Percentiles rank a stretch among this genome's conserved stretches.
Evolutionary conservation across 2,797 vertebrate species (phyloP).

Genomic region (Staurois parvus): DNA sequence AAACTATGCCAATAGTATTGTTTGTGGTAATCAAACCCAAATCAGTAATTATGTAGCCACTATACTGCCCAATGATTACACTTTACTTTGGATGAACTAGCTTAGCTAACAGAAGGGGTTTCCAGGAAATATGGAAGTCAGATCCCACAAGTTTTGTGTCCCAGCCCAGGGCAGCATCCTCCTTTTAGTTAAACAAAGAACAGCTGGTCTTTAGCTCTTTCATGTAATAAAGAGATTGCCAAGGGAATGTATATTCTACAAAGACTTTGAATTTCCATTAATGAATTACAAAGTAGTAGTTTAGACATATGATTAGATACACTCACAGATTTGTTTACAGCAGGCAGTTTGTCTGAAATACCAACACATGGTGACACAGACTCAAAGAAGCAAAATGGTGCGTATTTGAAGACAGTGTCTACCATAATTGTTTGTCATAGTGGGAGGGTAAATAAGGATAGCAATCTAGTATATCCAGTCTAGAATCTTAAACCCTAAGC

Average conservation of each 20-base stretch:
- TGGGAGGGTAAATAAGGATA: too few relatives aligned
- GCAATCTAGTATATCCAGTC: too few relatives aligned
- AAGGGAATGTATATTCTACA: slow-evolving; percentile 35
- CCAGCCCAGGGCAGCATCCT: slow-evolving; percentile 11
- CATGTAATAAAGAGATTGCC: slow-evolving; percentile 9
- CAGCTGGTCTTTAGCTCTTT: slow-evolving; percentile 33
- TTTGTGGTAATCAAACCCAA: not conserved
- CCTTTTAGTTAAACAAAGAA: slow-evolving; percentile 10
- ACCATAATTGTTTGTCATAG: not conserved
- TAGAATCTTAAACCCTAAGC: not conserved
- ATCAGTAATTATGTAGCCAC: not conserved
- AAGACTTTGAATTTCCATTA: slow-evolving; percentile 22
- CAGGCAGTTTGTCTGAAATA: not conserved
- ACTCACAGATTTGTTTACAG: slow-evolving; percentile 28
- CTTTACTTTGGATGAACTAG: not conserved
- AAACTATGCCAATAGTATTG: not conserved
- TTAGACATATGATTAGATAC: slow-evolving; percentile 1
- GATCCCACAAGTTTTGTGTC: slow-evolving; percentile 24
- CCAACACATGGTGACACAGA: slow-evolving; percentile 9
- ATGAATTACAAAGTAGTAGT: slow-evolving; percentile 30
- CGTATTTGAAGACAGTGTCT: not conserved
- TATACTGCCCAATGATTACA: not conserved
- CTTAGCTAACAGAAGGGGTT: not conserved
- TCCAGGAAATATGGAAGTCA: slow-evolving; percentile 28
- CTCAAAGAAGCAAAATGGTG: not conserved